Base-by-base conservation (phyloP, 2,888 invertebrate species). In the Synanthedon andrenaeformis region DNA sequence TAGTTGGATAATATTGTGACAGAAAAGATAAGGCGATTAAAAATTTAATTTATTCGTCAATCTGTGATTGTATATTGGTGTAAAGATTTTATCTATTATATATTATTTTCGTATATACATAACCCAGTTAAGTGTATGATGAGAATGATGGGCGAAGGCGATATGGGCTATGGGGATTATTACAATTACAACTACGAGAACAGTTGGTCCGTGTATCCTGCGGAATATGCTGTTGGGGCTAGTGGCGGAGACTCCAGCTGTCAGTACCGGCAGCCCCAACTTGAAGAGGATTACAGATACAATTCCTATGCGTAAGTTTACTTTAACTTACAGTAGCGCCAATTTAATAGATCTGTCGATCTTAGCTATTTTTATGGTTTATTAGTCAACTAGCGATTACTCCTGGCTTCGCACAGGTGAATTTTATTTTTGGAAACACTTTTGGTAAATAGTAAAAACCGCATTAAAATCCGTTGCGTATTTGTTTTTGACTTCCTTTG, bases 211-310 rank as follows among this genome's bases (percentile, higher is more conserved):
- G 89, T 91, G 62, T 90, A 92, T 62, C 92, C 92, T 10, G 91
- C 92, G 67, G 93, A 93, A 76, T 93, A 93, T 72, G 6, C 35
- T 35, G 35, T 10, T 35, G 35, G 35, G 10, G 10, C 35, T 35
- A 3, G 35, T 35, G 35, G 8, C 35, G 89, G 90, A 48, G 85
- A 85, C 73, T 89, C 79, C 5, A 70, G 64, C 53, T 82, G 78
- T 64, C 83, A 81, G 63, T 63, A 74, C 8, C 69, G 84, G 2
- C 83, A 82, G 59, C 76, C 79, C 53, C 82, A 79, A 56, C 55
- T 70, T 3, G 93, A 92, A 50, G 93, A 93, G 52, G 93, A 93
- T 67, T 93, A 92, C 74, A 88, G 92, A 84, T 91, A 88, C 62
- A 85, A 81, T 53, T 82, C 82, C 49, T 90, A 90, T 69, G 85